A percentile compares a stretch with the other conserved stretches of the same genome.
phyloP scores from a whole-genome alignment of 2,888 invertebrate genomes.

The Pilophorus perplexus region DNA sequence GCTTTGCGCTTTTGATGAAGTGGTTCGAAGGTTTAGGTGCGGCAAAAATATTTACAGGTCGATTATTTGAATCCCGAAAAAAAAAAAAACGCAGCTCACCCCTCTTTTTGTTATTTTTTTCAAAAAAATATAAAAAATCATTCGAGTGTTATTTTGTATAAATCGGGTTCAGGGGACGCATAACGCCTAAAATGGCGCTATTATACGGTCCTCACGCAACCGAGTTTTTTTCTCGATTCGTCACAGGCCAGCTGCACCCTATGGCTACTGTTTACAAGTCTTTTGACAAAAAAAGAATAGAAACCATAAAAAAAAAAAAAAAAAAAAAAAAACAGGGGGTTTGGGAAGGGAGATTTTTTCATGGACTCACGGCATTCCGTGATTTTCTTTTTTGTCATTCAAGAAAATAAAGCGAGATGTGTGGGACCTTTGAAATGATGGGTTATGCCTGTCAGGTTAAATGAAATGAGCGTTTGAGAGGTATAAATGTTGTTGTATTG shows the following conservation, averaged over 20 bases:
- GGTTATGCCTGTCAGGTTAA: no score
- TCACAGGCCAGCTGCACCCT: slow-evolving; percentile 36
- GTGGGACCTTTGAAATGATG: no score
- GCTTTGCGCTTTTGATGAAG: slow-evolving; percentile 5
- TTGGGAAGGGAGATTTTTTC: no score
- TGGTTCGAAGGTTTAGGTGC: background rate
- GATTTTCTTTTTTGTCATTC: background rate
- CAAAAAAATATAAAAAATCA: slow-evolving; percentile 1
- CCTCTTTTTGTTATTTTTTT: background rate
- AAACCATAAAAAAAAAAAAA: no score
- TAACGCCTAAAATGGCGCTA: background rate
- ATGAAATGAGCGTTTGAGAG: no score
- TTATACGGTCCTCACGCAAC: slow-evolving; percentile 35
- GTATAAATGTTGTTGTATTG: no score
- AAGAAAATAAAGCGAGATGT: slow-evolving; percentile 11
- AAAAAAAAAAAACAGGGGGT: no score
- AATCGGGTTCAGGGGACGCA: no score
- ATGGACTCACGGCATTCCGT: slow-evolving; percentile 2
- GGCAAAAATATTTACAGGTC: slow-evolving; percentile 5
- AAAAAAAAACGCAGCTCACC: background rate
- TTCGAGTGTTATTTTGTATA: background rate
- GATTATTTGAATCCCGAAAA: slow-evolving; percentile 1
- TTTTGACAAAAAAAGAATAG: slow-evolving; percentile 19
- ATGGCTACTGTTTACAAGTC: slow-evolving; percentile 30
- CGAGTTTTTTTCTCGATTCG: slow-evolving; percentile 29